These are phyloP conservation scores for Aurelia aurita DNA, from an alignment of 30 jellyfish, hydroid and myxozoan genomes.

Conservation along the genomic window DNA sequence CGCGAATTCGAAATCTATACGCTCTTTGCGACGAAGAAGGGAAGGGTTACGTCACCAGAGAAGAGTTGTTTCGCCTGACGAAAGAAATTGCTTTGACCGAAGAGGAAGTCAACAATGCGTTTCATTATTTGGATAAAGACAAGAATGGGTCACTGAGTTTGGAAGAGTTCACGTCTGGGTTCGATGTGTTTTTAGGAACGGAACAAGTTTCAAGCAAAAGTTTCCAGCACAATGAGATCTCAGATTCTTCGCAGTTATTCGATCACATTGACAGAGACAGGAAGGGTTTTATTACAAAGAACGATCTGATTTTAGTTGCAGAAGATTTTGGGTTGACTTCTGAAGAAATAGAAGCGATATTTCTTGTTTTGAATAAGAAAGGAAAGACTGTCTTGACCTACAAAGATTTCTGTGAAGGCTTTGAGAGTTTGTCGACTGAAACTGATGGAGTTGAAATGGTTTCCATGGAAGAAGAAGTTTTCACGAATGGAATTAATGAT, in stretches of 20 bases:
- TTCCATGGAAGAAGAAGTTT: conserved; percentile 57
- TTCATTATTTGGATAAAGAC: conserved; percentile 81
- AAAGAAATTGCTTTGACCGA: conserved; percentile 80
- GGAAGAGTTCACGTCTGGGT: conserved; percentile 88
- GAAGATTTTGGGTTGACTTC: conserved; percentile 46
- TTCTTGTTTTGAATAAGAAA: conserved; percentile 36
- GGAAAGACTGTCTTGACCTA: conserved; percentile 55
- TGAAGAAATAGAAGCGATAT: conserved; percentile 64
- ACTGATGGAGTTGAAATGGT: conserved; percentile 19
- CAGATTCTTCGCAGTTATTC: conserved; percentile 76
- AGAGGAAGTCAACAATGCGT: conserved; percentile 85
- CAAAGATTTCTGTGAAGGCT: conserved; percentile 58
- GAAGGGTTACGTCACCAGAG: conserved; percentile 80
- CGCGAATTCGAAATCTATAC: conserved; percentile 59
- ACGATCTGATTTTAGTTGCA: conserved; percentile 63
- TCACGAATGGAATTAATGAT: conserved; percentile 46
- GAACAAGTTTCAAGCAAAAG: conserved; percentile 64
- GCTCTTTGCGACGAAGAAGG: conserved; percentile 76
- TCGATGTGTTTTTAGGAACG: conserved; percentile 85
- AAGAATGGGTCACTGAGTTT: conserved; percentile 75
- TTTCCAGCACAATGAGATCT: conserved; percentile 53
- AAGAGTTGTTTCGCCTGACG: conserved; percentile 69
- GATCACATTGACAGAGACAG: conserved; percentile 75
- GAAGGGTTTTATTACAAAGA: conserved; percentile 77
- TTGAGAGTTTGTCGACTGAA: conserved; percentile 25